Evolutionary conservation across 2,888 invertebrate genomes (phyloP), one percentile per base, ranked within the genome.

Genomic region (Drosophila percnosoma): DNA sequence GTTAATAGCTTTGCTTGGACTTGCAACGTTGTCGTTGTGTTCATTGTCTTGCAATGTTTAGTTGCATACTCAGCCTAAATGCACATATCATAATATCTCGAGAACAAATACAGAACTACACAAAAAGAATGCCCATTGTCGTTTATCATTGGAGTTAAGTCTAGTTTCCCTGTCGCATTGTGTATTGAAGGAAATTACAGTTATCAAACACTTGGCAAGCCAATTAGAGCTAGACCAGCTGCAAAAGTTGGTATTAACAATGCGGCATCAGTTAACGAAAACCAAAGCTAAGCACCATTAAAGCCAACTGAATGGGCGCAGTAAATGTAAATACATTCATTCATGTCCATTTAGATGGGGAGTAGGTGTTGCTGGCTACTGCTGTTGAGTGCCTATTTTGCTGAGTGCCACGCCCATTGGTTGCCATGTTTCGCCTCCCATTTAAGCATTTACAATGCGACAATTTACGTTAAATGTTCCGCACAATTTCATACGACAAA

Each of bases 381-480:
- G 40, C 24, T 13, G 45, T 45, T 48, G 15, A 51, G 40, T 15
- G 48, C 24, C 54, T 62, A 42, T 38, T 71, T 75, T 54, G 70
- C 87, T 75, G 78, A 83, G 81, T 78, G 89, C 87, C 48, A 52
- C 63, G 36, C 48, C 54, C 67, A 68, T 21, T 45, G 36, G 4
- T 10, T 24, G n/a, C 36, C 34, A 6, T 11, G 13, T 31, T 31
- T 8, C 36, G 31, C 33, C 45, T 13, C 8, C 21, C 33, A 24
- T 40, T 40, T 10, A 51, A 11, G 53, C 53, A 33, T 49, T 59
- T 52, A 85, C 78, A 90, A 83, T 89, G 84, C 78, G 70, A 88
- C 87, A 87, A 87, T 87, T 87, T 87, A 78, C 87, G 90, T 90
- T 87, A 87, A 87, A 87, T 90, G 87, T 83, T 89, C 64, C 87